A percentile compares a stretch with the other conserved stretches of the same genome.
Conservation (phyloP, 2,113 vertebrate species). For the Nymphicus hollandicus region DNA sequence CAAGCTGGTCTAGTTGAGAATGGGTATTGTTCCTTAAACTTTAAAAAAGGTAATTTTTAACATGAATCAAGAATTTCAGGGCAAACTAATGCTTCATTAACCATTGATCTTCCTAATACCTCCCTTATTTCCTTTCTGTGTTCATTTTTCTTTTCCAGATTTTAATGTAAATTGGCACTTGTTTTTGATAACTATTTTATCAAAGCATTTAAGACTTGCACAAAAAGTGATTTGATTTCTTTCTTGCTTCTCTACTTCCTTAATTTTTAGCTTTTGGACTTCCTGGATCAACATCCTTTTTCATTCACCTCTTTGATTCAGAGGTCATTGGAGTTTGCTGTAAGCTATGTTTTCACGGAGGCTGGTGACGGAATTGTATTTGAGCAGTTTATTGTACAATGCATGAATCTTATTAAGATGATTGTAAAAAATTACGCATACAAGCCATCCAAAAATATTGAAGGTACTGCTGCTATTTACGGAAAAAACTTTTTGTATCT, state of each 20-base stretch:
- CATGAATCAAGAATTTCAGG: background rate
- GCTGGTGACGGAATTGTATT: slow-evolving; percentile 90
- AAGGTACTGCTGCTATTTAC: slow-evolving; percentile 77
- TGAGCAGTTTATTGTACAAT: slow-evolving; percentile 95
- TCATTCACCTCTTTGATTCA: slow-evolving; percentile 93
- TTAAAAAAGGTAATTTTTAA: background rate
- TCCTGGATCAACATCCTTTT: slow-evolving; percentile 92
- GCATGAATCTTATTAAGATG: slow-evolving; percentile 99
- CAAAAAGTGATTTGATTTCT: background rate
- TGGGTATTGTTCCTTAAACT: background rate
- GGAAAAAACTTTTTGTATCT: background rate
- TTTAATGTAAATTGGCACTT: background rate
- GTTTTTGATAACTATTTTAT: background rate
- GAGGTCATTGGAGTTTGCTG: slow-evolving; percentile 91
- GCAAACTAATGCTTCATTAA: background rate
- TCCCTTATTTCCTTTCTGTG: background rate
- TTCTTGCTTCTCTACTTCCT: background rate
- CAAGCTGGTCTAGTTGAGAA: background rate
- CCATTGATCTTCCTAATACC: background rate
- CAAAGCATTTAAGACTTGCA: background rate
- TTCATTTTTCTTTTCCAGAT: background rate
- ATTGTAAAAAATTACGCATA: slow-evolving; percentile 97
- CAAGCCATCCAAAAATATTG: slow-evolving; percentile 93
- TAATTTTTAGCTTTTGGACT: slow-evolving; percentile 87
- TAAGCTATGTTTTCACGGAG: slow-evolving; percentile 93